phyloP scores from a whole-genome alignment of 2,113 vertebrate genomes.

The Antidorcas marsupialis region DNA sequence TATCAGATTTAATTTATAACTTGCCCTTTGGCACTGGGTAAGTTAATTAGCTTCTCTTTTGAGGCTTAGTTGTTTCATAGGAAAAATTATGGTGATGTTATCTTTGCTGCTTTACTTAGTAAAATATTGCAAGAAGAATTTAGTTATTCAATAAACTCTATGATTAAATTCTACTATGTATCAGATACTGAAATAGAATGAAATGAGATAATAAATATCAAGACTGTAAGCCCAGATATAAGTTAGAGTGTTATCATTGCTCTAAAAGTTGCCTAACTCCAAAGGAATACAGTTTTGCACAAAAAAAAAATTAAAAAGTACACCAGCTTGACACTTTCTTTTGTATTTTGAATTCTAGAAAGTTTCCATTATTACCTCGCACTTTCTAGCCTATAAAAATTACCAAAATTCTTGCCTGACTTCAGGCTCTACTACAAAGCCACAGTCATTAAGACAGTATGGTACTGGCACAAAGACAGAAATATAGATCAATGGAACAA shows the following conservation, averaged over 20 bases:
- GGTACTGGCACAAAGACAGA: no score
- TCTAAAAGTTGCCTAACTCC: background rate
- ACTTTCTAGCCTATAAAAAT: background rate
- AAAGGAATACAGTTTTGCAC: background rate
- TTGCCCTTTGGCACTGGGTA: background rate
- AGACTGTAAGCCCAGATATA: background rate
- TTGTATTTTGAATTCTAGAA: background rate
- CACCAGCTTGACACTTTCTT: background rate
- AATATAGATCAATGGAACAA: no score
- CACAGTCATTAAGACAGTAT: no score
- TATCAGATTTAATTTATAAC: background rate
- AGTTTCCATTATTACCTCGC: background rate
- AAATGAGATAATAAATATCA: background rate
- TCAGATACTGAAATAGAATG: background rate
- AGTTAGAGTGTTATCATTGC: background rate
- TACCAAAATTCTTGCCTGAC: background rate
- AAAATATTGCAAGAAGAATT: background rate
- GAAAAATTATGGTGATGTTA: background rate
- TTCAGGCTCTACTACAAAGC: no score
- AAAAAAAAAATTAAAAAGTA: background rate
- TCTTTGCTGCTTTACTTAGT: background rate
- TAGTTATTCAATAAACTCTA: background rate
- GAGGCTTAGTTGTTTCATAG: background rate
- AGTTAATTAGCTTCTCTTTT: background rate
- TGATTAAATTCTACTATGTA: background rate